Conservation (phyloP, 2,113 vertebrate genomes). For the Clupea harengus region DNA sequence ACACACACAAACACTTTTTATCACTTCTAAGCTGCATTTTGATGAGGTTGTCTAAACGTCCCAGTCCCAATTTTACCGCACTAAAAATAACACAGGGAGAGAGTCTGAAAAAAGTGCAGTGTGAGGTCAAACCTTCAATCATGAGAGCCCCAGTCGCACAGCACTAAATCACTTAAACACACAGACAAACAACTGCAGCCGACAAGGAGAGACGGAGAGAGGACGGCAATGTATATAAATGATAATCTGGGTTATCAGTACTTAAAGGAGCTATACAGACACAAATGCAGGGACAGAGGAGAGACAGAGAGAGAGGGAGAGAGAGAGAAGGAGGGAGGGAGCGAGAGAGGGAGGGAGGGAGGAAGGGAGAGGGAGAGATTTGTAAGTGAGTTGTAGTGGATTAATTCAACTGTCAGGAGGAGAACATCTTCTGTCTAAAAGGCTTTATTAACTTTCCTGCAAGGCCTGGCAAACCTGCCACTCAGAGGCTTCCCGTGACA, state of each 20-base stretch:
- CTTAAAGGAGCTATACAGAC: background rate
- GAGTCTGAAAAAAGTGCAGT: background rate
- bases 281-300: background rate
- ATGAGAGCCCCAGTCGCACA: background rate
- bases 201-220: background rate
- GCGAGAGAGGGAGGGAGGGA: background rate
- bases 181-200: background rate
- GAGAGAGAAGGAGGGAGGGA: constrained; percentile 30
- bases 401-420: constrained; percentile 50
- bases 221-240: background rate
- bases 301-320: background rate
- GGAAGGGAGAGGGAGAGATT: constrained; percentile 16
- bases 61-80: background rate
- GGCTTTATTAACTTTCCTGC: constrained; percentile 44
- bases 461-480: constrained; percentile 34
- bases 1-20: background rate
- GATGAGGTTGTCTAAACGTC: constrained; percentile 2
- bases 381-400: constrained; percentile 43
- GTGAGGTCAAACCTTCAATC: constrained; percentile 7
- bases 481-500: constrained; percentile 31
- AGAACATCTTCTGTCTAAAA: constrained; percentile 36
- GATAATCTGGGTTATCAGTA: constrained; percentile 18
- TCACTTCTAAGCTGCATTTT: background rate
- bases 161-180: constrained; percentile 3
- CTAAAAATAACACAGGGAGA: constrained; percentile 4